Evolutionary conservation across 2,888 invertebrate species (phyloP).

Genomic region (Julus scandinavius): DNA sequence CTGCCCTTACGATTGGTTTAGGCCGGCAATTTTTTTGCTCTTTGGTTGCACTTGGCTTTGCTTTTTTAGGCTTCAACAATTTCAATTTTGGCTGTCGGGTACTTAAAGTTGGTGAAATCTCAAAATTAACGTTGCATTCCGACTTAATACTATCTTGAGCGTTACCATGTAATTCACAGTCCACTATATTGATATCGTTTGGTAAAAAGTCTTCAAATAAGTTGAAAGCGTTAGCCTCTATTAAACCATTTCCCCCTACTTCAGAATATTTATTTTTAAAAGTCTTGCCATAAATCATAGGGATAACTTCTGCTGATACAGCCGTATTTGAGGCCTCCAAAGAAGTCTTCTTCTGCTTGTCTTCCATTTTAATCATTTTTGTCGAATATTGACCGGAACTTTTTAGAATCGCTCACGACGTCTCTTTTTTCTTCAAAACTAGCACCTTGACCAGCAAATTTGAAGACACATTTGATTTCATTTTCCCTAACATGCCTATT

Average conservation of each 20-base stretch:
- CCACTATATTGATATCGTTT: neutral
- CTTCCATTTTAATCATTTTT: neutral
- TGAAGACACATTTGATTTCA: neutral
- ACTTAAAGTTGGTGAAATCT: neutral
- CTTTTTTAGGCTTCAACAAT: neutral
- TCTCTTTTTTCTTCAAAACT: neutral
- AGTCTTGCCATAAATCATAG: neutral
- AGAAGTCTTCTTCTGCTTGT: neutral
- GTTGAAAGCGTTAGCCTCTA: neutral
- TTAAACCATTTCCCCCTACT: neutral
- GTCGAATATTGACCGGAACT: neutral
- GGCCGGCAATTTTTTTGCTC: neutral
- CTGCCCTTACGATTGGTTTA: conserved; percentile 3
- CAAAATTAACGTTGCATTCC: neutral
- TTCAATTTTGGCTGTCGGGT: neutral
- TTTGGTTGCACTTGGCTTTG: neutral
- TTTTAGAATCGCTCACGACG: neutral
- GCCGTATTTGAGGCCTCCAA: neutral
- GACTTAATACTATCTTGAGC: neutral
- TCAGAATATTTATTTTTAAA: neutral
- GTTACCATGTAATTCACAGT: neutral
- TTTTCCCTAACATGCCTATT: neutral
- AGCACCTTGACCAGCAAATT: neutral
- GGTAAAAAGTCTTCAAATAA: neutral
- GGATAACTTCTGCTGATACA: neutral